Base-by-base conservation (phyloP, 2,797 vertebrate genomes). In the Paedocypris micromegethes region DNA sequence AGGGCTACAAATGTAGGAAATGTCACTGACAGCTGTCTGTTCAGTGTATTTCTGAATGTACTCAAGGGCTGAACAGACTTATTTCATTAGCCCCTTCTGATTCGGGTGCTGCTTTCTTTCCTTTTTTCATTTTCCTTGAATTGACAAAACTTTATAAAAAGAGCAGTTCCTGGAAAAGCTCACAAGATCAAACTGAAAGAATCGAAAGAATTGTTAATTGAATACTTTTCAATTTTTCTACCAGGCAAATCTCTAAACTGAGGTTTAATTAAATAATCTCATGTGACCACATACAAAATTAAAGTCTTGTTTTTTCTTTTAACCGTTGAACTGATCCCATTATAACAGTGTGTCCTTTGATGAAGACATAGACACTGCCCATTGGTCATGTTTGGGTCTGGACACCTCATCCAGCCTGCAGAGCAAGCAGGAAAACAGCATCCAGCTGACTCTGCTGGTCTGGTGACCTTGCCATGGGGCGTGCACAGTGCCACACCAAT, bases 391-490 rank as follows among this genome's bases (percentile, higher is more conserved):
- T 76, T 75, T 63, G 57, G 58, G 60, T 68, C 64, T 56, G 43
- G 57, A 66, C 43, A 76, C 58, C 64, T 68, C 57, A 57, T 23
- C 56, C n/a, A 8, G 58, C 54, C 47, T 65, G 72, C 50, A 65
- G 60, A 71, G 58, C 50, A 61, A 66, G 60, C 58, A 49, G 41
- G 41, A 65, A 63, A 61, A 59, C 54, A 72, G 58, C 44, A 9
- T 23, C 42, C 59, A 65, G 58, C 72, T 70, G 72, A 76, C 66
- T 68, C 7, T 37, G 58, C 59, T 62, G 53, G 68, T 65, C 61
- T 53, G 48, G 42, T 58, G 74, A 76, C 78, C 78, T 80, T 76
- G 69, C 76, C 58, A 23, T 37, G 63, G 54, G 74, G 62, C 62
- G 51, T 41, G 38, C 40, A 42, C 48, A 53, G 41, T 68, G 59